Base-by-base conservation (phyloP, 2,797 vertebrate genomes). In the Rhabdophis nuchalis region DNA sequence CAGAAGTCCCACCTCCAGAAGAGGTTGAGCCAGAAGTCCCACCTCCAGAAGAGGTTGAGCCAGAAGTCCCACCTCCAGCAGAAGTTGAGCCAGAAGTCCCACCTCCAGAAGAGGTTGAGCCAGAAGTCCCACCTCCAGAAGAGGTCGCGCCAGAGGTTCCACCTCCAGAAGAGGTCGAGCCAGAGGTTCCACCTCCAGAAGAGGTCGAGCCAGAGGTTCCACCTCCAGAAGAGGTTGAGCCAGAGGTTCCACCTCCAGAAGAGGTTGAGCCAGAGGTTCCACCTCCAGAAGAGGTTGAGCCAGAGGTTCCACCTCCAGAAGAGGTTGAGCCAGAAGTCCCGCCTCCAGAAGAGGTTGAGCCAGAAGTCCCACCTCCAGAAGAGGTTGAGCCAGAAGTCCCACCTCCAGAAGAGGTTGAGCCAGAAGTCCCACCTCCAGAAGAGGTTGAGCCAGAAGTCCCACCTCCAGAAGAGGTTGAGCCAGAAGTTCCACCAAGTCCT, bases 401-500 rank as follows among this genome's bases (percentile, higher is more conserved):
- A n/a, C 61, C 29, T 32, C 64, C 64, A 68, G 5, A 6, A 68
- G 64, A 68, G 0, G 29, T n/a, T 14, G n/a, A 68, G 13, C 5
- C 13, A 7, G 64, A 14, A 2, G 4, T 2, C 61, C n/a, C n/a
- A n/a, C n/a, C n/a, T 32, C 64, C 64, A 68, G 5, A 6, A 68
- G 64, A 68, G 0, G 29, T n/a, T 14, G n/a, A 68, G 13, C 5
- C 13, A 7, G 64, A 68, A 1, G 29, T 5, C 1, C 58, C 58
- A 60, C 7, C 58, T 14, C 14, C n/a, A 18, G 64, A 7, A 32
- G 64, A 32, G 13, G n/a, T 32, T 7, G 13, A 68, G n/a, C 5
- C n/a, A 3, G n/a, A 32, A 0, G 1, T 6, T 0, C 4, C 4
- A n/a, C 29, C 61, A 29, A 29, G 8, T n/a, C 60, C n/a, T 50